Percentiles rank a stretch among this genome's conserved stretches.
phyloP scores from a whole-genome alignment of 2,113 vertebrate genomes.

The Neotoma lepida region DNA sequence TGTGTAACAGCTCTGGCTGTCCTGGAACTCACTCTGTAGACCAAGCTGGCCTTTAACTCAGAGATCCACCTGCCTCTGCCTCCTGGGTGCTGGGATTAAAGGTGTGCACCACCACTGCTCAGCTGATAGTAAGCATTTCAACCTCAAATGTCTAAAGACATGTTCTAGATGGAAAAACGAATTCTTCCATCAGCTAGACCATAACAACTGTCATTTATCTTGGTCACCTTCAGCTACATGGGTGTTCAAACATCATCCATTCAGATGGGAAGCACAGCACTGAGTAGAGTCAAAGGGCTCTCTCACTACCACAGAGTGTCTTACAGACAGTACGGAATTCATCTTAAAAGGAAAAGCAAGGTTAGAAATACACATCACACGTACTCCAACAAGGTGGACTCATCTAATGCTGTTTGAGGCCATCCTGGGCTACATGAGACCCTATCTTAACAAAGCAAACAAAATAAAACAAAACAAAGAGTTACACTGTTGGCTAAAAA shows the following conservation, averaged over 20 bases:
- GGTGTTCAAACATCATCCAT: background rate
- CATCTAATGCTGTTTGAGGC: background rate
- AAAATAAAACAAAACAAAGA: background rate
- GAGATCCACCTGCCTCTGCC: background rate
- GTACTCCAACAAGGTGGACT: background rate
- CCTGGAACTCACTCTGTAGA: background rate
- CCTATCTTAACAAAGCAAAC: background rate
- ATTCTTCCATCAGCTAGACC: background rate
- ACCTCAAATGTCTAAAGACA: conserved; percentile 11
- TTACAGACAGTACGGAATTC: background rate
- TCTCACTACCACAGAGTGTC: background rate
- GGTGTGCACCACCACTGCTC: background rate
- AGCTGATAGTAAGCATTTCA: background rate
- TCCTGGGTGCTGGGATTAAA: background rate
- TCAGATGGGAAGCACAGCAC: background rate
- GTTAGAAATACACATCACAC: background rate
- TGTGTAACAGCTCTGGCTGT: background rate
- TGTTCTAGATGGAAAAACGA: background rate
- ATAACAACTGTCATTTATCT: background rate
- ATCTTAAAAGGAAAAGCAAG: background rate
- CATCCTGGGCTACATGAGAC: background rate
- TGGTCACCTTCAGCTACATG: background rate
- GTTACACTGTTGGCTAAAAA: conserved; percentile 12
- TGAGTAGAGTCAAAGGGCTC: background rate
- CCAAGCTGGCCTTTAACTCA: background rate